Base-by-base conservation (phyloP, 1,140 invertebrate species). In the Aphaenogaster floridana region DNA sequence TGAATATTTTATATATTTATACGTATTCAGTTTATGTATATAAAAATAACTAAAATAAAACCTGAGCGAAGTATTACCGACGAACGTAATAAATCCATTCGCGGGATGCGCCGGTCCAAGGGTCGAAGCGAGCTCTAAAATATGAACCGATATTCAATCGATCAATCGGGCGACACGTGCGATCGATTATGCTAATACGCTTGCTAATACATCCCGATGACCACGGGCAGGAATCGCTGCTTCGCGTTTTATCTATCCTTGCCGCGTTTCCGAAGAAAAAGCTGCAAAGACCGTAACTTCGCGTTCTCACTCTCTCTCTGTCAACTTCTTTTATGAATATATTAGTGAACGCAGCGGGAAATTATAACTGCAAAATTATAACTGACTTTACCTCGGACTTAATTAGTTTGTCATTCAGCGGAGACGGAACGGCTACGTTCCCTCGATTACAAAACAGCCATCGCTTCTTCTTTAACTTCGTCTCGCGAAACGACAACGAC, bases 401-500 rank as follows among this genome's bases (percentile, higher is more conserved):
- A 59, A 72, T 83, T 83, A 59, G 21, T 59, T 59, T 71, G 21
- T 59, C 42, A 45, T 72, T 7, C 66, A 28, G 15, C 48, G 21
- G 36, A 48, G 45, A 64, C 15, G 21, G n/a, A 79, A 54, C 50
- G 39, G 48, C 48, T 48, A 15, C 50, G 3, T 45, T 45, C 34
- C 8, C 72, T 52, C 48, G 36, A 72, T 52, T 39, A 57, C 54
- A 36, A 59, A 54, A 59, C 54, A 50, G 34, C 17, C 39, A 2
- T 42, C 50, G 36, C 52, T 57, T n/a, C 54, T 52, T 52, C 52
- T 45, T 7, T 28, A 39, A 78, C n/a, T 66, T 78, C 21, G 15
- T 74, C 11, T 68, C 64, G 76, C 78, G 28, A 89, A 78, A 89
- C 72, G 81, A 83, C 54, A 48, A 86, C 39, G 42, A 28, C 28